Conservation (phyloP, 2,113 vertebrate species). For the Oxyura jamaicensis region DNA sequence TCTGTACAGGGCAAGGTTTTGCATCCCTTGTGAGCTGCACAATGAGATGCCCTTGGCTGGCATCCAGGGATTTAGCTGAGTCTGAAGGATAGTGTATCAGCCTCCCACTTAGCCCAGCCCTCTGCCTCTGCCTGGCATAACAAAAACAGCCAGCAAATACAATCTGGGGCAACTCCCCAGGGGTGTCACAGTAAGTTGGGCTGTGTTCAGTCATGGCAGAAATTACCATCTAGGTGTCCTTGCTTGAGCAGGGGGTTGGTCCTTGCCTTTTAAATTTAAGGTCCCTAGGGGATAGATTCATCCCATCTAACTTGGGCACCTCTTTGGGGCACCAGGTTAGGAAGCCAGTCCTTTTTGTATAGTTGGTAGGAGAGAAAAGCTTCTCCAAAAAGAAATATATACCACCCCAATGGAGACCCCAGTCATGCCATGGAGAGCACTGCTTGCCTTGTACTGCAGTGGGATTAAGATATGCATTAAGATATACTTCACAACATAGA, state of each 20-base stretch:
- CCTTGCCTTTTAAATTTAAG: neutral
- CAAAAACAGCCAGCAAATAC: neutral
- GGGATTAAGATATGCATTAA: neutral
- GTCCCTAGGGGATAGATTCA: neutral
- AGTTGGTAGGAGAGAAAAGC: neutral
- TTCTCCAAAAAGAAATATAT: neutral
- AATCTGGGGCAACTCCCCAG: neutral
- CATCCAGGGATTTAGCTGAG: neutral
- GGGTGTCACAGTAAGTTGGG: too few relatives aligned
- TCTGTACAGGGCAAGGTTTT: neutral
- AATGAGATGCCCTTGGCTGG: neutral
- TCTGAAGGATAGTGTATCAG: neutral
- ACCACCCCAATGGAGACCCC: accelerated
- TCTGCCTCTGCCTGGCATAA: neutral
- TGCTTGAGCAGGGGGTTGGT: neutral
- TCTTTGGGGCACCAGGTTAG: neutral
- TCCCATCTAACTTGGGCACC: neutral
- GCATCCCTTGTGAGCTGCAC: neutral
- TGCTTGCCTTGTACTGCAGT: accelerated
- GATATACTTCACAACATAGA: neutral
- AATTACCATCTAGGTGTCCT: neutral
- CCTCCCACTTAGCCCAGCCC: neutral
- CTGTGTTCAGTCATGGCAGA: neutral
- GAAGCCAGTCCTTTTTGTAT: neutral
- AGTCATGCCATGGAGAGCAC: accelerated